A percentile compares a stretch with the other conserved stretches of the same genome.
Conservation (phyloP, 2,113 vertebrate species). For the Eolophus roseicapilla region DNA sequence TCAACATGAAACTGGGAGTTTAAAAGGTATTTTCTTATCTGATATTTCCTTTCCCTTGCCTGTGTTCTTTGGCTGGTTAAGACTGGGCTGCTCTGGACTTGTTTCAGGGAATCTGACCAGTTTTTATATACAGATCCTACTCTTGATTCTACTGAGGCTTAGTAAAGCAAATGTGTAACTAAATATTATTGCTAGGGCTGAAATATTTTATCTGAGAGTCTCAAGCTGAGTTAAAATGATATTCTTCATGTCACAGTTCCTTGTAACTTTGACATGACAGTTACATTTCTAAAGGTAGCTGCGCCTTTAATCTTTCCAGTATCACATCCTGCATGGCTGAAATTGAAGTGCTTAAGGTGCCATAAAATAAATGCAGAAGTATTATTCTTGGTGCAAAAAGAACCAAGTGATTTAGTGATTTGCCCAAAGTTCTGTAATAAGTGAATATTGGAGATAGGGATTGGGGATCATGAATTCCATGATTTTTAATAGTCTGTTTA, state of each 20-base stretch:
- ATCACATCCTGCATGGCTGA: background rate
- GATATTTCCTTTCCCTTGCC: background rate
- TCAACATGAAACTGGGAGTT: background rate
- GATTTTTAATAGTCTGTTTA: background rate
- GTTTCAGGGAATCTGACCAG: background rate
- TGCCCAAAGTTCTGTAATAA: background rate
- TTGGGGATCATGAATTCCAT: accelerated
- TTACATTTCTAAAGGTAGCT: background rate
- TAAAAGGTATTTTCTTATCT: background rate
- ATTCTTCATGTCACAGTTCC: background rate
- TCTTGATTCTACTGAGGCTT: background rate
- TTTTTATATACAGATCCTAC: background rate
- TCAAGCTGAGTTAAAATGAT: background rate
- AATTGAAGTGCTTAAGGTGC: background rate
- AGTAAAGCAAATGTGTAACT: background rate
- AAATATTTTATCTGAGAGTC: background rate
- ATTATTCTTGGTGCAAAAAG: background rate
- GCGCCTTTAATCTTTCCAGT: background rate
- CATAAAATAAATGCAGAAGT: background rate
- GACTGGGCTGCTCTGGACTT: background rate
- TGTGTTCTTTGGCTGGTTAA: background rate
- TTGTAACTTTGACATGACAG: background rate
- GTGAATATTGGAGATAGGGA: background rate
- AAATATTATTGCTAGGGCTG: background rate
- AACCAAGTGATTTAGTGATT: background rate